Evolutionary conservation across 2,888 invertebrate species (phyloP), one percentile per base, ranked within the genome.

Genomic region (Zonitis immaculata): DNA sequence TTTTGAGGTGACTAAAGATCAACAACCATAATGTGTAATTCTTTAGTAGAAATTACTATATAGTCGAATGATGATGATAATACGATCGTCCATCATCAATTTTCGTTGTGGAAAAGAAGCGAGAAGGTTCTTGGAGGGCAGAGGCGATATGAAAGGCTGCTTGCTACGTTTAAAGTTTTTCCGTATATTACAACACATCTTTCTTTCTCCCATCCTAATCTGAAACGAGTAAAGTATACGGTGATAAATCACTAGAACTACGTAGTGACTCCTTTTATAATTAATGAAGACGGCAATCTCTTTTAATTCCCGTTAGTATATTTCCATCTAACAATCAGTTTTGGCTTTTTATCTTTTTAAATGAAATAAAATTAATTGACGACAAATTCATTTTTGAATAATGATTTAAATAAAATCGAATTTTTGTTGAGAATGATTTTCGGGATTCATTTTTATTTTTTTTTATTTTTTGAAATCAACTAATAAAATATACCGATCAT

Each of bases 221-320:
- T 45, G 16, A 45, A 45, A 45, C 39, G 39, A 30, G 30, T 16
- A 28, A 30, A 30, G 45, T 30, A 16, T 30, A 18, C 28, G 16
- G 27, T 28, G 28, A 45, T 45, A 45, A 45, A 45, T 45, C 45
- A 45, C 45, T 18, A 27, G 28, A 45, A 45, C 45, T 28, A 30
- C 45, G n/a, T 7, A 30, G 45, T 28, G 27, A 27, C 45, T 45
- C 27, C 45, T 27, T 45, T 30, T 30, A 30, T 45, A 45, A 45
- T 45, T 45, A 45, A 45, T 45, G 45, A 20, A 27, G 45, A 45
- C 30, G 45, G 18, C 20, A 25, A 45, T 45, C 28, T 45, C 45
- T 44, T 26, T 26, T 44, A 44, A 44, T 44, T 44, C 44, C 18
- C 27, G 5, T 20, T 9, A n/a, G 39, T 39, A 39, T 39, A 39